Evolutionary conservation across 2,888 invertebrate genomes (phyloP).

Genomic region (Drosophila mulleri): DNA sequence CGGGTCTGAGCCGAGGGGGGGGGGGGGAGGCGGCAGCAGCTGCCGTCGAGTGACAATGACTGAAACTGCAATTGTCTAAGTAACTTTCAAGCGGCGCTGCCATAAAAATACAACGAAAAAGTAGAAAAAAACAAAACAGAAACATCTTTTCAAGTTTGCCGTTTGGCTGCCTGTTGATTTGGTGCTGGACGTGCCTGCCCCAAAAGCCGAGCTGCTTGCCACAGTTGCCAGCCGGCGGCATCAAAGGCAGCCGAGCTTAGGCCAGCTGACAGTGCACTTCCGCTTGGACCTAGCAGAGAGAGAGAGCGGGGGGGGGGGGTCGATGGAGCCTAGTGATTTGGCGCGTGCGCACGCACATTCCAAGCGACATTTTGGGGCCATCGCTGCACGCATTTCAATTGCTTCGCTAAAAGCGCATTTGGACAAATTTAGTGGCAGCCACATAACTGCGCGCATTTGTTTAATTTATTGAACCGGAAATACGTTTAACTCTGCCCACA

Average conservation of each 20-base stretch:
- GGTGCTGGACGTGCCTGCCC: conserved; percentile 61
- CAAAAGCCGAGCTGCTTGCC: conserved; percentile 42
- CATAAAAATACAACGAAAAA: conserved; percentile 17
- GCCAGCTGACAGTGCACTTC: conserved; percentile 72
- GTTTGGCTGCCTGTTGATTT: conserved; percentile 54
- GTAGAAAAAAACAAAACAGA: background rate
- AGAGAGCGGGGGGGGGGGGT: background rate
- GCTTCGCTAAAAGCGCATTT: conserved; percentile 42
- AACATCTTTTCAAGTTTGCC: conserved; percentile 70
- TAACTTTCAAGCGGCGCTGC: conserved; percentile 24
- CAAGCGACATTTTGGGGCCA: conserved; percentile 37
- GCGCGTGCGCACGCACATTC: conserved; percentile 67
- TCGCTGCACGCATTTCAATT: conserved; percentile 64
- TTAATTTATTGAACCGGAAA: conserved; percentile 71
- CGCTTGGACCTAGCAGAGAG: conserved; percentile 27
- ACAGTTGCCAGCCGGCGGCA: conserved; percentile 28
- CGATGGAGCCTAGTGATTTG: conserved; percentile 17
- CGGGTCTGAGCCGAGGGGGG: background rate
- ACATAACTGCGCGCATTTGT: conserved; percentile 23
- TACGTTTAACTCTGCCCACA: conserved; percentile 23
- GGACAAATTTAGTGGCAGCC: conserved; percentile 51
- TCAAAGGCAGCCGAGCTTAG: conserved; percentile 39
- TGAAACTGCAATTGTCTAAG: conserved; percentile 67
- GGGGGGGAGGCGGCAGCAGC: background rate
- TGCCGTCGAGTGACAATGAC: conserved; percentile 21